These are phyloP conservation scores for Drosophila recens DNA, from an alignment of 2,888 invertebrate genomes.

Conservation along the genomic window DNA sequence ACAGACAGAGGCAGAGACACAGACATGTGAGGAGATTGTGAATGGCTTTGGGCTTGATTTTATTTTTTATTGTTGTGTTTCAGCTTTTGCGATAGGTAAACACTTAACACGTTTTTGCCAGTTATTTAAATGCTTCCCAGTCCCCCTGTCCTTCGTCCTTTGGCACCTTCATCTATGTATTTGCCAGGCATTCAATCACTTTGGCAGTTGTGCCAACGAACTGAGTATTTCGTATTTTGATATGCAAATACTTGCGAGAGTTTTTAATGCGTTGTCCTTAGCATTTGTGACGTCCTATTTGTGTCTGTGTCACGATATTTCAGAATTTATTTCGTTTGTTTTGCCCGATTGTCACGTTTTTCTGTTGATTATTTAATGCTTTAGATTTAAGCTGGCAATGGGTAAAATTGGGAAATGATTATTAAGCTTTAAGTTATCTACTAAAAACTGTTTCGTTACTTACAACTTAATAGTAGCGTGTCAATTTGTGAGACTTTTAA, in stretches of 20 bases:
- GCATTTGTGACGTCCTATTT: constrained; percentile 45
- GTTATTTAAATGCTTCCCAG: constrained; percentile 67
- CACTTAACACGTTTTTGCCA: constrained; percentile 84
- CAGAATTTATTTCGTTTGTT: constrained; percentile 68
- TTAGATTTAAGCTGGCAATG: constrained; percentile 18
- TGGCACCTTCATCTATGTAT: constrained; percentile 39
- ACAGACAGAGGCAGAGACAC: constrained; percentile 4
- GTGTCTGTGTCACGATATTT: constrained; percentile 58
- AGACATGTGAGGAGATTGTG: constrained; percentile 45
- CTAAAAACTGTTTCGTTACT: neutral
- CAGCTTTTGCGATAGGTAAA: constrained; percentile 82
- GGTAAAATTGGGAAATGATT: constrained; percentile 3
- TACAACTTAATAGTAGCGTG: constrained; percentile 4
- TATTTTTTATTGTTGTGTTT: constrained; percentile 33
- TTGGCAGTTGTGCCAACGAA: constrained; percentile 25
- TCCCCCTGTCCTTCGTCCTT: constrained; percentile 6
- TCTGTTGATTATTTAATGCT: constrained; percentile 64
- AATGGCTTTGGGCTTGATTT: constrained; percentile 28
- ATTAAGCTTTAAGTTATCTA: constrained; percentile 13
- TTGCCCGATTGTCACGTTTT: constrained; percentile 77
- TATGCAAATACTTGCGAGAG: constrained; percentile 58
- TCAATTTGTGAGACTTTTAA: constrained; percentile 8
- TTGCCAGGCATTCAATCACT: constrained; percentile 74
- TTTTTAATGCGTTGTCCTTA: constrained; percentile 45
- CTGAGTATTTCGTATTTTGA: constrained; percentile 36